Evolutionary conservation across 2,797 vertebrate genomes (phyloP).

Genomic region (Sebastes taczanowskii): DNA sequence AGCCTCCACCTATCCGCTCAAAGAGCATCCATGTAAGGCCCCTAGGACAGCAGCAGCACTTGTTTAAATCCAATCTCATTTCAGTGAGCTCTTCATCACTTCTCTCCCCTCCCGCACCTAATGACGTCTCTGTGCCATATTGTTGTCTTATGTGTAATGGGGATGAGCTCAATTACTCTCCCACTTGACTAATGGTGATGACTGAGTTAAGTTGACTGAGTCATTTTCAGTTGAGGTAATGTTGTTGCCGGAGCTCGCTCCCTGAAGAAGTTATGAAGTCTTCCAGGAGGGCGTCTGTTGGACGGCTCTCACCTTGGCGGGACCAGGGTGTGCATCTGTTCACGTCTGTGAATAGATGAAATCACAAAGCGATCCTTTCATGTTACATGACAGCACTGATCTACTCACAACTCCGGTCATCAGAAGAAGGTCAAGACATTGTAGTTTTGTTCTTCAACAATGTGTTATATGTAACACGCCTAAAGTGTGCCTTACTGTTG

Average conservation of each 20-base stretch:
- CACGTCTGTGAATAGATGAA: neutral
- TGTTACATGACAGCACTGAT: neutral
- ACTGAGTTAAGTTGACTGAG: conserved; percentile 59
- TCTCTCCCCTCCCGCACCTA: conserved; percentile 33
- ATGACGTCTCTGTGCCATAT: conserved; percentile 56
- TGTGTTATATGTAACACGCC: neutral
- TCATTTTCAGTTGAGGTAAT: conserved; percentile 52
- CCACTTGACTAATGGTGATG: conserved; percentile 69
- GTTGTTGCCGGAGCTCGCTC: conserved; percentile 42
- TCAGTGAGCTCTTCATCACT: conserved; percentile 72
- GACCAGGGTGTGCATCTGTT: conserved; percentile 19
- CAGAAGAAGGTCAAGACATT: neutral
- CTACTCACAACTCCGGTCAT: neutral
- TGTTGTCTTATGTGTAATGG: conserved; percentile 71
- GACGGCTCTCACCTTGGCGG: conserved; percentile 13
- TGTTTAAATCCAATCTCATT: conserved; percentile 79
- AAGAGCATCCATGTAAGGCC: conserved; percentile 59
- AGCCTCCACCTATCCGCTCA: conserved; percentile 68
- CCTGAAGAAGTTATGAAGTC: conserved; percentile 44
- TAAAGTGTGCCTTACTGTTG: neutral
- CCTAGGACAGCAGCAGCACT: conserved; percentile 62
- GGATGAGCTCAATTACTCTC: conserved; percentile 70
- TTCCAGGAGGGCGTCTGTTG: neutral
- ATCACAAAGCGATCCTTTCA: neutral
- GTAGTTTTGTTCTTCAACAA: neutral